Conservation (phyloP, 2,797 vertebrate species). For the Premnoplex brunnescens region DNA sequence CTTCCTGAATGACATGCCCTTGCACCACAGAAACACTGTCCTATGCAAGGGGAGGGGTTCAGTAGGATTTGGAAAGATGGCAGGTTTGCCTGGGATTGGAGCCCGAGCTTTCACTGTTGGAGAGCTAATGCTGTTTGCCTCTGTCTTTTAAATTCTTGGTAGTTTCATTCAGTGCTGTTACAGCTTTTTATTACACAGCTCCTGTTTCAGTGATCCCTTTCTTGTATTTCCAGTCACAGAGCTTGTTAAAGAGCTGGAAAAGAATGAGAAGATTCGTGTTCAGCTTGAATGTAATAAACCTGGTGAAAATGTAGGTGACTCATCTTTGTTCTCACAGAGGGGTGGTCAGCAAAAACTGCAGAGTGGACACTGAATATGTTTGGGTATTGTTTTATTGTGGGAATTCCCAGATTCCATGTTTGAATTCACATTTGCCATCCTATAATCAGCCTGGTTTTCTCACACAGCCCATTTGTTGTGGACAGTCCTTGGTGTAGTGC, state of each 20-base stretch:
- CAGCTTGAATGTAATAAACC: slow-evolving; percentile 78
- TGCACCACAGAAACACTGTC: neutral
- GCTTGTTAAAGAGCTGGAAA: slow-evolving; percentile 89
- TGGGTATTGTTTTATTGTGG: accelerated
- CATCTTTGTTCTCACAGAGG: neutral
- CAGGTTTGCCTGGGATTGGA: neutral
- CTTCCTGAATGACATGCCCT: accelerated
- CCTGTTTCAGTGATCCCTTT: neutral
- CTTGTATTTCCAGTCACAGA: slow-evolving; percentile 82
- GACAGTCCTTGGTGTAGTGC: neutral
- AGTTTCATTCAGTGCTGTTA: neutral
- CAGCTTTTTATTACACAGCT: neutral
- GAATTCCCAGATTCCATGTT: neutral
- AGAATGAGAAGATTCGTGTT: slow-evolving; percentile 84
- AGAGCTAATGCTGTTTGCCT: neutral
- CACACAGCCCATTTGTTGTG: accelerated
- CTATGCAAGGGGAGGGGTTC: neutral
- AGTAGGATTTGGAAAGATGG: neutral
- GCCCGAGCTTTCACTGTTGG: neutral
- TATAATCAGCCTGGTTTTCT: neutral
- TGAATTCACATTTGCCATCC: neutral
- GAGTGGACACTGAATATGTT: neutral
- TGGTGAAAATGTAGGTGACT: slow-evolving; percentile 79
- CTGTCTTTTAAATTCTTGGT: neutral
- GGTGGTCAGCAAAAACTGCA: neutral